Base-by-base conservation (phyloP, 2,113 vertebrate species). In the Polypterus senegalus region DNA sequence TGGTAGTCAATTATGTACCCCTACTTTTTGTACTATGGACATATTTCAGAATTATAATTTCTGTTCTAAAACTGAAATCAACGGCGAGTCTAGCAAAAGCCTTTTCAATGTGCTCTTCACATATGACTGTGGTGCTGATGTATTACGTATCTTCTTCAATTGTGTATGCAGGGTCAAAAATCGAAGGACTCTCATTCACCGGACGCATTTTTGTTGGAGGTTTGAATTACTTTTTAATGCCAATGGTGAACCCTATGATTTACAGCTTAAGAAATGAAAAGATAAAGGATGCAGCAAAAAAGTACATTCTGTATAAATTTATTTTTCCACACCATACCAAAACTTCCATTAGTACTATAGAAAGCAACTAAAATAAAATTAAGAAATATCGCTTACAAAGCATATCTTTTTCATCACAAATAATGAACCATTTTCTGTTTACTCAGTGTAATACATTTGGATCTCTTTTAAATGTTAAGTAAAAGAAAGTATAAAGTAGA, bases 221-320 rank as follows among this genome's bases (percentile, higher is more conserved):
- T 5, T 10, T 55, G 54, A 55, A 55, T 10, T 55, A 55, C 54
- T 55, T 55, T 27, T 27, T 55, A 9, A 55, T 27, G 10, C 54
- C 54, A 5, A 5, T 55, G 54, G 54, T 55, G 10, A 55, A 55
- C 54, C 54, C 54, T 27, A 55, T 55, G 10, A 55, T 55, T 10
- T 55, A 55, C 54, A 8, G 54, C 54, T 55, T 55, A 55, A 55
- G 54, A 27, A 55, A 55, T 55, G 9, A 10, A 10, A 10, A 55
- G 5, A 55, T 55, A 3, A 55, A 55, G 54, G 54, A 9, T 11
- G 54, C 54, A 55, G 54, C 9, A 11, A 5, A 55, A 5, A 55
- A 27, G 9, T 55, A 55, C 54, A 11, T 4, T 55, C 5, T 9
- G 9, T 27, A 11, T 27, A 5, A 55, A 10, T 55, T 27, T 55